phyloP scores from a whole-genome alignment of 2,888 invertebrate species.

The Macrophya annulata region DNA sequence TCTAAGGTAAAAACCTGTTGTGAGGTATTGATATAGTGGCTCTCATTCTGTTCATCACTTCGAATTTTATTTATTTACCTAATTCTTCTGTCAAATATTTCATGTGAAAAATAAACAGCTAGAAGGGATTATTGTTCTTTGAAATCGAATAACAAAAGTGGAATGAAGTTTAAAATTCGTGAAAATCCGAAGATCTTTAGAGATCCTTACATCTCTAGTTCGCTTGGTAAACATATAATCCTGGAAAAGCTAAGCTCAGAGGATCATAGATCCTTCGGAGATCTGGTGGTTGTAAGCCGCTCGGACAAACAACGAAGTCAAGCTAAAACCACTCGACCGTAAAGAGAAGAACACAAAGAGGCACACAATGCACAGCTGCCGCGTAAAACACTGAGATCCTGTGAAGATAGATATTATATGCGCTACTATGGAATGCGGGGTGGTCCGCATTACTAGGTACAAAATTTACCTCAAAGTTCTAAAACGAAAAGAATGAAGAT shows the following conservation, averaged over 20 bases:
- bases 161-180: constrained; percentile 5
- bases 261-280: constrained; percentile 67
- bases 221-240: constrained; percentile 62
- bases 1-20: constrained; percentile 13
- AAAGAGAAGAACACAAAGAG: constrained; percentile 68
- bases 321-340: constrained; percentile 73
- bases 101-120: constrained; percentile 18
- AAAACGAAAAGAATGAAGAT: constrained; percentile 19
- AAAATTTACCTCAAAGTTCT: constrained; percentile 2
- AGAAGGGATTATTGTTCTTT: constrained; percentile 29
- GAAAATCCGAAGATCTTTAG: constrained; percentile 36
- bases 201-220: constrained; percentile 8
- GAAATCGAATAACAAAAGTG: constrained; percentile 2
- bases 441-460: constrained; percentile 58
- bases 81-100: neutral
- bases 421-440: constrained; percentile 58
- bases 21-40: constrained; percentile 24
- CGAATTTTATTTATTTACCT: neutral
- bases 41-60: neutral
- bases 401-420: constrained; percentile 70
- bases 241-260: constrained; percentile 71
- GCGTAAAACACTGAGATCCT: constrained; percentile 78
- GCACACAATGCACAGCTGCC: constrained; percentile 77
- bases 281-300: constrained; percentile 56
- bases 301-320: constrained; percentile 71